Percentiles rank a stretch among this genome's conserved stretches.
phyloP scores from a whole-genome alignment of 64 coral and sea anemone species.

The Astreopora myriophthalma region DNA sequence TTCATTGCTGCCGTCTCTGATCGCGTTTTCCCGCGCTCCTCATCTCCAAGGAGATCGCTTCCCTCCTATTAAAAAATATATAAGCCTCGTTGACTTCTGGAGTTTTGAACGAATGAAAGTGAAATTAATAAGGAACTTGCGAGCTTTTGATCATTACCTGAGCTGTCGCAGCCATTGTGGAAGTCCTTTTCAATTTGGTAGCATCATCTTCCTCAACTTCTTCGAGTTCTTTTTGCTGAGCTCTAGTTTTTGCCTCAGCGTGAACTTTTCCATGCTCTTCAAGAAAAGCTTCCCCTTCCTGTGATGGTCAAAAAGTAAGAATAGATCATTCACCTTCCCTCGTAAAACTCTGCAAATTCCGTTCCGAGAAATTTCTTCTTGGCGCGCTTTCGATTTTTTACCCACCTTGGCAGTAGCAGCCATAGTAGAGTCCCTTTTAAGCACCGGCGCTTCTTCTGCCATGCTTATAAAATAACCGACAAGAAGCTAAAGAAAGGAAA shows the following conservation, averaged over 20 bases:
- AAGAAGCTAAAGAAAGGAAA: slow-evolving; percentile 26
- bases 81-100: neutral
- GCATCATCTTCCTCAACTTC: slow-evolving; percentile 40
- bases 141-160: slow-evolving; percentile 34
- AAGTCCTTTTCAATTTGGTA: slow-evolving; percentile 58
- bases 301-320: slow-evolving; percentile 1
- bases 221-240: slow-evolving; percentile 61
- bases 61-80: slow-evolving; percentile 46
- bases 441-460: slow-evolving; percentile 78
- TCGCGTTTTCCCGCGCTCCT: slow-evolving; percentile 78
- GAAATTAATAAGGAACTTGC: neutral
- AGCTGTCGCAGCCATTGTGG: slow-evolving; percentile 67
- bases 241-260: slow-evolving; percentile 67
- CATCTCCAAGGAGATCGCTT: slow-evolving; percentile 64
- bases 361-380: neutral
- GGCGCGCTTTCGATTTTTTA: slow-evolving; percentile 3
- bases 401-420: slow-evolving; percentile 84
- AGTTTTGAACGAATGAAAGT: slow-evolving; percentile 21
- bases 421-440: slow-evolving; percentile 94
- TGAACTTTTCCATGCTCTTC: slow-evolving; percentile 58
- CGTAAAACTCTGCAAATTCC: neutral
- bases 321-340: neutral
- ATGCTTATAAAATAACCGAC: slow-evolving; percentile 42
- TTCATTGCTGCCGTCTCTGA: slow-evolving; percentile 63
- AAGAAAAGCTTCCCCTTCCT: slow-evolving; percentile 73